A percentile compares a stretch with the other conserved stretches of the same genome.
phyloP scores from a whole-genome alignment of 2,888 invertebrate species.

The Orchesellides sinensis region DNA sequence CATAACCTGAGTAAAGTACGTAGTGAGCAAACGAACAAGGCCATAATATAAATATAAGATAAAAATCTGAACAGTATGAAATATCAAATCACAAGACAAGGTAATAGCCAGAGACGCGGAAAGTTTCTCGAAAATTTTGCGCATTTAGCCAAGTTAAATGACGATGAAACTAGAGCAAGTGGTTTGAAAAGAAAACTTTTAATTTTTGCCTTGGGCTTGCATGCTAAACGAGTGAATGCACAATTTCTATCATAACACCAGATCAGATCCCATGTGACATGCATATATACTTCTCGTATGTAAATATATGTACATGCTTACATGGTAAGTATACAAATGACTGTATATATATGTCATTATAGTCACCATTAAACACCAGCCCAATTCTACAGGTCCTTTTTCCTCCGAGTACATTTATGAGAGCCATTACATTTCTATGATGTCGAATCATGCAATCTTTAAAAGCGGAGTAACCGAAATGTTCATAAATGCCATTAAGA shows the following conservation, averaged over 20 bases:
- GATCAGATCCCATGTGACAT: slow-evolving; percentile 43
- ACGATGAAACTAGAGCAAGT: slow-evolving; percentile 40
- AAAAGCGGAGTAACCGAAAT: slow-evolving; percentile 43
- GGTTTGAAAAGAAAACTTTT: slow-evolving; percentile 29
- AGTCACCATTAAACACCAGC: not conserved
- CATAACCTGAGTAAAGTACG: too few relatives aligned
- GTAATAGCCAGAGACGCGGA: slow-evolving; percentile 18
- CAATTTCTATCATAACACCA: slow-evolving; percentile 51
- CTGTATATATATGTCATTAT: too few relatives aligned
- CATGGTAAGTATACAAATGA: too few relatives aligned
- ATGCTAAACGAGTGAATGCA: slow-evolving; percentile 56
- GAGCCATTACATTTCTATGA: slow-evolving; percentile 57
- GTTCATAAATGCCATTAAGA: slow-evolving; percentile 58
- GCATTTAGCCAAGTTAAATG: slow-evolving; percentile 28
- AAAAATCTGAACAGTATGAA: slow-evolving; percentile 41
- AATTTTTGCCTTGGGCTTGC: slow-evolving; percentile 61
- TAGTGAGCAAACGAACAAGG: too few relatives aligned
- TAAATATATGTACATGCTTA: too few relatives aligned
- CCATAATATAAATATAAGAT: slow-evolving; percentile 6
- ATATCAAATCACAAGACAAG: slow-evolving; percentile 47
- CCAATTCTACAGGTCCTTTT: slow-evolving; percentile 60
- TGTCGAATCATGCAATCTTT: slow-evolving; percentile 56
- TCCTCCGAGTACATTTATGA: slow-evolving; percentile 49
- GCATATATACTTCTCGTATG: too few relatives aligned
- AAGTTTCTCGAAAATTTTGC: slow-evolving; percentile 37